A percentile compares a stretch with the other conserved stretches of the same genome.
Evolutionary conservation across 2,888 invertebrate species (phyloP).

Genomic region (Amorpha juglandis): DNA sequence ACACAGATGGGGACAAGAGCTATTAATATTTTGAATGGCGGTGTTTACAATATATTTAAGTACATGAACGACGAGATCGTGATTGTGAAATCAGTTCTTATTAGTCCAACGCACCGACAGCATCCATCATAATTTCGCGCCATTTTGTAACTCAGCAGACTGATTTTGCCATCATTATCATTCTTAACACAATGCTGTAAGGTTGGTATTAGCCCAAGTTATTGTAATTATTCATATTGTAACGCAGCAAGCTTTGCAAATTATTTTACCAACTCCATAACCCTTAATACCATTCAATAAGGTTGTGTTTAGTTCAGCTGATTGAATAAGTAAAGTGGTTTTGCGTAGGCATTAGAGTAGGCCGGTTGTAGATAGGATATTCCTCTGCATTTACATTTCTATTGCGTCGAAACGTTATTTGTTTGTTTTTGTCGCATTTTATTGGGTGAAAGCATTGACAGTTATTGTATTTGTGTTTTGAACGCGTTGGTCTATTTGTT

Average conservation of each 20-base stretch:
- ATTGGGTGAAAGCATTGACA: conserved; percentile 17
- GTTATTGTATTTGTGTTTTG: conserved; percentile 8
- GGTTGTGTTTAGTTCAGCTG: neutral
- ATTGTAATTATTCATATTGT: conserved; percentile 55
- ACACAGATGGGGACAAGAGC: neutral
- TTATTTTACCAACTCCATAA: neutral
- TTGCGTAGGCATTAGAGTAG: conserved; percentile 58
- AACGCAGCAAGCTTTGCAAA: conserved; percentile 56
- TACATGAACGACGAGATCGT: conserved; percentile 35
- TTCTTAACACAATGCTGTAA: neutral
- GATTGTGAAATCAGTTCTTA: conserved; percentile 64
- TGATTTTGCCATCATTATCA: conserved; percentile 31
- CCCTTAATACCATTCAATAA: neutral
- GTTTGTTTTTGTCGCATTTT: conserved; percentile 21
- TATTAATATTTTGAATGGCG: conserved; percentile 1
- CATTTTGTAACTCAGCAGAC: conserved; percentile 76
- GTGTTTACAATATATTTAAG: neutral
- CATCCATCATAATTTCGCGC: conserved; percentile 83
- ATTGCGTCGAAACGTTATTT: neutral
- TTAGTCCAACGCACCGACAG: conserved; percentile 74
- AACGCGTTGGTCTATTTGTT: neutral
- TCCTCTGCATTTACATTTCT: conserved; percentile 21
- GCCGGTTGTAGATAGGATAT: conserved; percentile 21
- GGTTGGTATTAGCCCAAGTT: neutral
- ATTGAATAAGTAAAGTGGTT: conserved; percentile 40